A percentile compares a stretch with the other conserved stretches of the same genome.
phyloP scores from a whole-genome alignment of 37 sponge, comb jelly and placozoan genomes.

The Chondrilla cf. caribensis region DNA sequence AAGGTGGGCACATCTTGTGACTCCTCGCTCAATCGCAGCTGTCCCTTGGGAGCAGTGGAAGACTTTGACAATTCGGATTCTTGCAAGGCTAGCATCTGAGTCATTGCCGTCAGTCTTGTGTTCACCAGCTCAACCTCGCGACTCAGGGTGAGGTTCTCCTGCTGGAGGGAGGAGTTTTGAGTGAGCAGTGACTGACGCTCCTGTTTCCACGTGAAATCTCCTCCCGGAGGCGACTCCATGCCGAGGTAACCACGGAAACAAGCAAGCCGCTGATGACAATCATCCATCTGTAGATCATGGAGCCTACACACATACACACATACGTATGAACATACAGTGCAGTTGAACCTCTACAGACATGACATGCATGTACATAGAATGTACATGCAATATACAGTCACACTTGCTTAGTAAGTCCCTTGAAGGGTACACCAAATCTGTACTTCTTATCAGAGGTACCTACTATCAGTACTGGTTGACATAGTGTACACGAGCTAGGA shows the following conservation, averaged over 20 bases:
- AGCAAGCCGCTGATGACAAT: not conserved
- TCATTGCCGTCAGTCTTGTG: not conserved
- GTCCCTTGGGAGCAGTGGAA: not conserved
- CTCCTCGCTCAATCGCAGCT: too few relatives aligned
- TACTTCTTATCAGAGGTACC: too few relatives aligned
- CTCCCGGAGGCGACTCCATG: not conserved
- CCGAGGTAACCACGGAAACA: not conserved
- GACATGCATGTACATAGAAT: too few relatives aligned
- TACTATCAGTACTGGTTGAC: too few relatives aligned
- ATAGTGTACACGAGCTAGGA: too few relatives aligned
- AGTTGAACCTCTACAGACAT: too few relatives aligned
- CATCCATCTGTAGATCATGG: not conserved
- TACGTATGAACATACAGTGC: too few relatives aligned
- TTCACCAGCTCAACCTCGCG: constrained; percentile 1
- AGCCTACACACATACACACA: not conserved
- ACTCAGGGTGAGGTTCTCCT: not conserved
- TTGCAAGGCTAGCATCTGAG: constrained; percentile 2
- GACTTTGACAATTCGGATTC: not conserved
- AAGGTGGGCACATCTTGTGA: too few relatives aligned
- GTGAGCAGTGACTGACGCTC: not conserved
- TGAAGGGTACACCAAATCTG: too few relatives aligned
- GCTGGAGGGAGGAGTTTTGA: not conserved
- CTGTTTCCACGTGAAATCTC: constrained; percentile 10
- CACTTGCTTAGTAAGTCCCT: too few relatives aligned
- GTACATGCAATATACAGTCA: too few relatives aligned